A percentile compares a stretch with the other conserved stretches of the same genome.
phyloP scores from a whole-genome alignment of 2,113 vertebrate genomes.

The Hippocampus mohnikei region DNA sequence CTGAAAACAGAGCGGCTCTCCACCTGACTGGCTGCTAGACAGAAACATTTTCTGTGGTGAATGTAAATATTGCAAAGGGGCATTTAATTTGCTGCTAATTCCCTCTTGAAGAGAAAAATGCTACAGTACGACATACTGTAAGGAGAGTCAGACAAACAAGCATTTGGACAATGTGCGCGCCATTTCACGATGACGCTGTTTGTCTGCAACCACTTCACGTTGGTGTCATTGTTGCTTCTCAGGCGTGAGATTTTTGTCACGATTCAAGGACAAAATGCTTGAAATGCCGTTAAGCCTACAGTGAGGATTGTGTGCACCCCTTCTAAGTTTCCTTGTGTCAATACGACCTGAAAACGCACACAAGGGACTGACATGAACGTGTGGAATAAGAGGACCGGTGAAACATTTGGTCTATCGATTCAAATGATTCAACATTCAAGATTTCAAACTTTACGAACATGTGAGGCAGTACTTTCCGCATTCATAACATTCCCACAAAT shows the following conservation, averaged over 20 bases:
- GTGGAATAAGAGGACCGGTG: conserved; percentile 25
- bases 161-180: neutral
- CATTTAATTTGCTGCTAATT: conserved; percentile 54
- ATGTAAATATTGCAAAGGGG: conserved; percentile 31
- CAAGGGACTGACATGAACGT: conserved; percentile 50
- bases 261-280: conserved; percentile 68
- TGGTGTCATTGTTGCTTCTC: conserved; percentile 35
- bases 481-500: neutral
- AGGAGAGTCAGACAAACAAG: conserved; percentile 1
- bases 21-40: conserved; percentile 39
- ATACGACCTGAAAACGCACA: conserved; percentile 57
- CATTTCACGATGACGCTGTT: neutral
- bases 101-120: conserved; percentile 4
- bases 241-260: conserved; percentile 39
- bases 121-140: neutral
- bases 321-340: conserved; percentile 54
- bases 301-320: conserved; percentile 54
- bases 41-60: conserved; percentile 32
- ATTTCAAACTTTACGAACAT: conserved; percentile 24
- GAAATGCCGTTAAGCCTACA: conserved; percentile 69
- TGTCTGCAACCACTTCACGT: neutral
- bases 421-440: neutral
- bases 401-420: no score
- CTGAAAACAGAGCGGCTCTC: conserved; percentile 29
- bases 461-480: neutral